These are phyloP conservation scores for Chrysopilus asiliformis DNA, from an alignment of 2,888 invertebrate species.

Conservation along the genomic window DNA sequence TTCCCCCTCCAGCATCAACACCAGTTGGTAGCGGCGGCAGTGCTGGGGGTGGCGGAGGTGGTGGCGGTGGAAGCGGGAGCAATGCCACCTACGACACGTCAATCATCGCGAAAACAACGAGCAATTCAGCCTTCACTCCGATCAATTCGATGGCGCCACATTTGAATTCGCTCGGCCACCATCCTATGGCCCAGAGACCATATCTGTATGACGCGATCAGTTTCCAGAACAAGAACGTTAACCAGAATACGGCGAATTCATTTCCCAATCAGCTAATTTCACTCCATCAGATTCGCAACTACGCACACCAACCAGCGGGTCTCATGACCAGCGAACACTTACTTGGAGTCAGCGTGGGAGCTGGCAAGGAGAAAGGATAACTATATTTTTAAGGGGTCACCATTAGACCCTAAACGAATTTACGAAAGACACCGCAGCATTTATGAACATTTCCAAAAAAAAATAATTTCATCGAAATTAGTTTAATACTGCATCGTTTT, in stretches of 20 bases:
- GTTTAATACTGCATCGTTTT: too few relatives aligned
- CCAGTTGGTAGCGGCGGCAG: too few relatives aligned
- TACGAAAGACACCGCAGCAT: too few relatives aligned
- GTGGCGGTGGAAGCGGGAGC: slow-evolving; percentile 37
- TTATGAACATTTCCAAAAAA: too few relatives aligned
- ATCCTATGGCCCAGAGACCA: slow-evolving; percentile 58
- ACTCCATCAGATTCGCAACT: slow-evolving; percentile 91
- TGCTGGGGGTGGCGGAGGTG: too few relatives aligned
- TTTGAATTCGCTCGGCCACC: slow-evolving; percentile 52
- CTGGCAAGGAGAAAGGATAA: slow-evolving; percentile 30
- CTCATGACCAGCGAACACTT: slow-evolving; percentile 57
- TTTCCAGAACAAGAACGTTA: slow-evolving; percentile 61
- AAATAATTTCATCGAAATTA: too few relatives aligned
- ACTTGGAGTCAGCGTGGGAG: slow-evolving; percentile 38
- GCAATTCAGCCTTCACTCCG: slow-evolving; percentile 86
- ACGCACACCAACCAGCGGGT: slow-evolving; percentile 77
- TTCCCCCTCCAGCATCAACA: slow-evolving; percentile 16
- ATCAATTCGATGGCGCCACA: slow-evolving; percentile 81
- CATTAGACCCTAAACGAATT: too few relatives aligned
- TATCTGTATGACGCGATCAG: slow-evolving; percentile 89
- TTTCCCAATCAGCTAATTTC: slow-evolving; percentile 92
- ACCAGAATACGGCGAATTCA: slow-evolving; percentile 50
- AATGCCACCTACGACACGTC: slow-evolving; percentile 36
- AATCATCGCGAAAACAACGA: slow-evolving; percentile 42
- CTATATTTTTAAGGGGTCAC: slow-evolving; percentile 34